These are phyloP conservation scores for Listronotus oregonensis DNA, from an alignment of 1,140 invertebrate genomes.

Conservation along the genomic window DNA sequence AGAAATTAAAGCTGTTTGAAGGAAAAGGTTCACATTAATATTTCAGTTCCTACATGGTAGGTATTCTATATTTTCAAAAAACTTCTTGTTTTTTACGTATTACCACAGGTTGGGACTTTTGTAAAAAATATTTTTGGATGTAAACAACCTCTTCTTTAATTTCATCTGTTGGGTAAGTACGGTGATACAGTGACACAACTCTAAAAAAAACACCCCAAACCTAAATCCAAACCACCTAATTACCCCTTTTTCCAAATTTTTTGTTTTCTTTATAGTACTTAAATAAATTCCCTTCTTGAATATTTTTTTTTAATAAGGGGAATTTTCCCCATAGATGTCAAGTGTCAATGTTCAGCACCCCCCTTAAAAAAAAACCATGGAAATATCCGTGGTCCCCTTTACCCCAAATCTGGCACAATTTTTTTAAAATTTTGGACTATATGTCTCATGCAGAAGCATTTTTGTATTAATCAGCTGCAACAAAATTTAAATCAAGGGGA, in stretches of 20 bases:
- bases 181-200: constrained; percentile 8
- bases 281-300: constrained; percentile 32
- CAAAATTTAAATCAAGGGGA: too few relatives aligned
- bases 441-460: too few relatives aligned
- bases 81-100: too few relatives aligned
- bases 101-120: too few relatives aligned
- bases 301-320: constrained; percentile 39
- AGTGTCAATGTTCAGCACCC: constrained; percentile 29
- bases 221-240: not conserved
- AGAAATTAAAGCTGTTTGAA: too few relatives aligned
- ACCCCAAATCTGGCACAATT: constrained; percentile 32
- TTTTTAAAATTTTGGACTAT: too few relatives aligned
- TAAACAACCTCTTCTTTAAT: constrained; percentile 19
- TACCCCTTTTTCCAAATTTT: not conserved
- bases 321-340: constrained; percentile 29
- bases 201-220: constrained; percentile 21
- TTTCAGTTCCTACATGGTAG: too few relatives aligned
- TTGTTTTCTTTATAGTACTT: too few relatives aligned
- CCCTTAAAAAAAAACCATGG: constrained; percentile 36
- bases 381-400: constrained; percentile 49
- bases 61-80: too few relatives aligned
- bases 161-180: constrained; percentile 25
- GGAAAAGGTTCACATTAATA: too few relatives aligned
- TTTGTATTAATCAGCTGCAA: too few relatives aligned
- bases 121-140: constrained; percentile 8